Base-by-base conservation (phyloP, 2,888 invertebrate genomes). In the Drosophila neutralis region DNA sequence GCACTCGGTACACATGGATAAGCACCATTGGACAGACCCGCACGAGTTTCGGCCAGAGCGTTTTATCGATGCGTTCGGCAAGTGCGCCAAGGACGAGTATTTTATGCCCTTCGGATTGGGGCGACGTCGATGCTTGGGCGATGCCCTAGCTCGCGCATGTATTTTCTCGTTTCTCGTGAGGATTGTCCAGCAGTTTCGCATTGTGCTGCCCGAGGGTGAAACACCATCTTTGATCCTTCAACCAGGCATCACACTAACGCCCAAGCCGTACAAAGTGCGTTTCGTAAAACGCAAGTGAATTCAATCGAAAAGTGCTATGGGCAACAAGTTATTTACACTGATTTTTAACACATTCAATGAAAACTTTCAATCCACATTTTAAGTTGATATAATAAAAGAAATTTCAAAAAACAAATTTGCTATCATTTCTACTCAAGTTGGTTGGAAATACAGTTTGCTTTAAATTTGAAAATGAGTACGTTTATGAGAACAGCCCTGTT, bases 71-170 rank as follows among this genome's bases (percentile, higher is more conserved):
- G 75, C 85, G 0, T 83, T 91, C 13, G 85, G 90, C 4, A 90
- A 89, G 58, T 75, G 86, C 4, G 72, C 81, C 21, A 91, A 89
- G 62, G 91, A 91, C 53, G 93, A 93, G 38, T 92, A 88, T 57
- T 92, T 93, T 35, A 92, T 93, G 79, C 92, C 93, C 15, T 93
- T 93, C 31, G 93, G 93, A 1, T 80, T 93, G 94, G 96, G 96
- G 4, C 94, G 94, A 81, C 93, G 96, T 83, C 94, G 95, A 69
- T 96, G 96, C 83, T 93, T 95, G 0, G 96, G 95, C 0, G 95
- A 96, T 90, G 92, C 94, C 0, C 89, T 96, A 71, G 96, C 96
- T 0, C 94, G 94, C 68, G 94, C 94, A 1, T 95, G 95, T 73
- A 90, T 95, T 10, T 96, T 95, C 87, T 92, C 95, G 54, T 94